These are phyloP conservation scores for Catajapyx aquilonaris DNA, from an alignment of 1,140 invertebrate species.

Conservation along the genomic window DNA sequence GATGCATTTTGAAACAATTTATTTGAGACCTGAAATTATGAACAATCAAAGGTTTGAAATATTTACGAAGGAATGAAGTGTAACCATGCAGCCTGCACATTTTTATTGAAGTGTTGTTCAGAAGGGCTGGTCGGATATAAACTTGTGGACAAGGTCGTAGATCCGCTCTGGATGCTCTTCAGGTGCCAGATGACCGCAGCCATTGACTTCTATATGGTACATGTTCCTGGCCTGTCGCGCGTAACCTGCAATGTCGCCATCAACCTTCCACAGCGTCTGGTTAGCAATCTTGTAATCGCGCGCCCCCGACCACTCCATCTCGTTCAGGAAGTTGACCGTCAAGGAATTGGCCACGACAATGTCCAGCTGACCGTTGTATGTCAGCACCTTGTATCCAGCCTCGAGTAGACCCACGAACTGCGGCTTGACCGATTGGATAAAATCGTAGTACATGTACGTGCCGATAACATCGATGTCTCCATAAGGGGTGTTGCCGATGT, in stretches of 20 bases:
- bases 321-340: slow-evolving; percentile 4
- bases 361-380: slow-evolving; percentile 11
- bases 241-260: slow-evolving; percentile 8
- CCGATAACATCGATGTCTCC: not conserved
- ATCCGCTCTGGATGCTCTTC: not conserved
- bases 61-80: not conserved
- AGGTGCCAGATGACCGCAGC: not conserved
- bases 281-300: slow-evolving; percentile 1
- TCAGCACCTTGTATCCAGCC: slow-evolving; percentile 7
- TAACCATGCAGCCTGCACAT: too few species aligned
- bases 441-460: slow-evolving; percentile 7
- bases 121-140: too few species aligned
- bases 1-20: too few species aligned
- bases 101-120: too few species aligned
- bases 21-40: too few species aligned
- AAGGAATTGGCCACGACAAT: slow-evolving; percentile 9
- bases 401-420: slow-evolving; percentile 1
- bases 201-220: not conserved
- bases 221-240: not conserved
- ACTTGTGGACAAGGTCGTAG: too few species aligned
- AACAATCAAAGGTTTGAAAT: too few species aligned
- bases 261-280: slow-evolving; percentile 8
- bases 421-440: slow-evolving; percentile 9
- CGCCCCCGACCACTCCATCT: slow-evolving; percentile 5
- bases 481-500: slow-evolving; percentile 8